Base-by-base conservation (phyloP, 2,888 invertebrate genomes). In the Pachydiplax longipennis region DNA sequence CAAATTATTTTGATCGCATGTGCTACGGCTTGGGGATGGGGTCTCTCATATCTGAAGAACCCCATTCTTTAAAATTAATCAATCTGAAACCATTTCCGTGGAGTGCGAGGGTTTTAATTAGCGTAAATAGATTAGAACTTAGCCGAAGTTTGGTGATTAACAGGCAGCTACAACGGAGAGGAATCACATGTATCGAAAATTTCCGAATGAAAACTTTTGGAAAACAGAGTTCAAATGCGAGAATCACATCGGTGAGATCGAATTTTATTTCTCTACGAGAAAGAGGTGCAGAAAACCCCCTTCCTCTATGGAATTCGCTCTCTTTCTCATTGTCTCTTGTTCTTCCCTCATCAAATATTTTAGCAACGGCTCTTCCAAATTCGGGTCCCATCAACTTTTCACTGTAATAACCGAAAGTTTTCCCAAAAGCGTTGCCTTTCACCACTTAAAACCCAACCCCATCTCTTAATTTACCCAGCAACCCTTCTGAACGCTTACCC, bases 381-480 rank as follows among this genome's bases (percentile, higher is more conserved):
- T 73, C 73, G 31, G 73, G 73, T 73, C 73, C 73, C 73, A 73
- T 73, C 73, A 73, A 73, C 73, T 73, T 73, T 73, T 73, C 73
- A 13, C 73, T 31, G 73, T 73, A 73, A 73, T 73, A 73, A 73
- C 73, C 25, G 31, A 73, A 73, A 73, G 73, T 73, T 73, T 73
- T 73, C 73, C 73, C 73, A 73, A 73, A 73, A 73, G 73, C 73
- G 73, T 73, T 73, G 73, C 73, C 73, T 73, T 73, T 73, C 73
- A 73, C 73, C 73, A 73, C 73, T 73, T 73, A 73, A 73, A 73
- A 73, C 73, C 73, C 73, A 73, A 73, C 73, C 73, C 73, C 73
- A 31, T 73, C 73, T 73, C 73, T 73, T 73, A 73, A 73, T 73
- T 73, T 73, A 73, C 73, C 73, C 73, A 73, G 73, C 73, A 73